Conservation (phyloP, 2,113 vertebrate species). For the Xyliphius kryptos region DNA sequence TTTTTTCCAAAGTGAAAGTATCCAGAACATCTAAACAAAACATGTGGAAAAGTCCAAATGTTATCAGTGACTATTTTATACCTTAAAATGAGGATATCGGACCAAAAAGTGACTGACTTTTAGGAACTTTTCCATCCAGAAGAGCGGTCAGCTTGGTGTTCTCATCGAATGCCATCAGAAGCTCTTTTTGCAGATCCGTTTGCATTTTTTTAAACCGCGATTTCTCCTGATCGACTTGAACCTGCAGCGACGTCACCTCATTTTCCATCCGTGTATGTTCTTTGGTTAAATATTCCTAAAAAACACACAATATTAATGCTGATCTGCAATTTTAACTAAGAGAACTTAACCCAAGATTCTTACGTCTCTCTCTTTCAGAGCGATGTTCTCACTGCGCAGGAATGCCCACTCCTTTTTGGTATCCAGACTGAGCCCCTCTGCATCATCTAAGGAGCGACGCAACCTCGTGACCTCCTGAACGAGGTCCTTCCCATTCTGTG, state of each 20-base stretch:
- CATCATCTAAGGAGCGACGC: constrained; percentile 75
- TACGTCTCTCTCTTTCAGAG: constrained; percentile 76
- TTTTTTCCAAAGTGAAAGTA: constrained; percentile 66
- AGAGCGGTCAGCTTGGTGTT: constrained; percentile 75
- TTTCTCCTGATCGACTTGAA: constrained; percentile 70
- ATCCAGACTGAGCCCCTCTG: constrained; percentile 75
- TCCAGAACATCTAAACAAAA: constrained; percentile 58
- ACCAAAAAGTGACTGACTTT: constrained; percentile 62
- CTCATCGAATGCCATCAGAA: constrained; percentile 74
- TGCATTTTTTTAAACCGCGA: constrained; percentile 71
- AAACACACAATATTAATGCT: not conserved
- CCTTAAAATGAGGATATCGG: not conserved
- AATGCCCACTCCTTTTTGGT: constrained; percentile 84
- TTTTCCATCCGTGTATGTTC: constrained; percentile 64
- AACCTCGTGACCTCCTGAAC: constrained; percentile 69
- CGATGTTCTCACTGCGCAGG: constrained; percentile 74
- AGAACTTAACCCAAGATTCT: constrained; percentile 4
- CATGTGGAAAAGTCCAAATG: not conserved
- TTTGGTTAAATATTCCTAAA: constrained; percentile 62
- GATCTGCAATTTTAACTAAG: too few species aligned
- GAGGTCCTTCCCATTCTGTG: constrained; percentile 69
- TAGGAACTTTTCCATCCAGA: constrained; percentile 78
- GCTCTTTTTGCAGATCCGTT: constrained; percentile 79
- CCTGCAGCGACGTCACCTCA: constrained; percentile 60
- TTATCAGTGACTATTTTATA: too few species aligned